Evolutionary conservation across 2,888 invertebrate genomes (phyloP).

Genomic region (Agonopterix heracliana): DNA sequence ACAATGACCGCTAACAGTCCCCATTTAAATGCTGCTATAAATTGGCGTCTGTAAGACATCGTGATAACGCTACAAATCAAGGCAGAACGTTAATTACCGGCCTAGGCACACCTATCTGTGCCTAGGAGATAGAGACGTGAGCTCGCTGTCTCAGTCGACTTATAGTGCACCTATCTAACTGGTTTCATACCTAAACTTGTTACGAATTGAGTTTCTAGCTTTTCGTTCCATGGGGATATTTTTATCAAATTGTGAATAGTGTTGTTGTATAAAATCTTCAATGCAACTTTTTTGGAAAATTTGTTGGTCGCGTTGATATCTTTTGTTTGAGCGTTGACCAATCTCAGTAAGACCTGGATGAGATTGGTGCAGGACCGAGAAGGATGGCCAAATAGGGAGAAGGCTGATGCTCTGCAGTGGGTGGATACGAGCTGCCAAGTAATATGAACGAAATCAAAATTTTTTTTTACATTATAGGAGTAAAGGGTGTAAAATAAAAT

Average conservation of each 20-base stretch:
- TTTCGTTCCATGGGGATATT: conserved; percentile 11
- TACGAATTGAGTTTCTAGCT: conserved; percentile 23
- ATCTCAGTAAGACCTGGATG: too few species aligned
- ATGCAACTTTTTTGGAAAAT: too few species aligned
- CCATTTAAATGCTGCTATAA: conserved; percentile 43
- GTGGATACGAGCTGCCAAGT: too few species aligned
- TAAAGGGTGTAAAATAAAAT: too few species aligned
- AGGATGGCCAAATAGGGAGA: too few species aligned
- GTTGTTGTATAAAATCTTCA: too few species aligned
- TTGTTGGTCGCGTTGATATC: too few species aligned
- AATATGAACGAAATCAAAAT: too few species aligned
- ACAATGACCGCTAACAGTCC: conserved; percentile 25
- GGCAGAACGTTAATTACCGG: conserved; percentile 47
- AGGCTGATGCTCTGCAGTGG: too few species aligned
- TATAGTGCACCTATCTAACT: conserved; percentile 27
- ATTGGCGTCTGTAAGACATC: conserved; percentile 41
- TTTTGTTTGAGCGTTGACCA: too few species aligned
- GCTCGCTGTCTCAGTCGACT: conserved; percentile 21
- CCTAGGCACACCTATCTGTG: conserved; percentile 19
- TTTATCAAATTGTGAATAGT: neutral
- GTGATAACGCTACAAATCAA: conserved; percentile 61
- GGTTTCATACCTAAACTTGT: conserved; percentile 29
- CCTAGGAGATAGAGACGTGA: conserved; percentile 25
- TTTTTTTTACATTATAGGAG: too few species aligned
- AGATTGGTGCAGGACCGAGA: too few species aligned